Percentiles rank a stretch among this genome's conserved stretches.
phyloP scores from a whole-genome alignment of 2,113 vertebrate species.

The Odocoileus hemionus region DNA sequence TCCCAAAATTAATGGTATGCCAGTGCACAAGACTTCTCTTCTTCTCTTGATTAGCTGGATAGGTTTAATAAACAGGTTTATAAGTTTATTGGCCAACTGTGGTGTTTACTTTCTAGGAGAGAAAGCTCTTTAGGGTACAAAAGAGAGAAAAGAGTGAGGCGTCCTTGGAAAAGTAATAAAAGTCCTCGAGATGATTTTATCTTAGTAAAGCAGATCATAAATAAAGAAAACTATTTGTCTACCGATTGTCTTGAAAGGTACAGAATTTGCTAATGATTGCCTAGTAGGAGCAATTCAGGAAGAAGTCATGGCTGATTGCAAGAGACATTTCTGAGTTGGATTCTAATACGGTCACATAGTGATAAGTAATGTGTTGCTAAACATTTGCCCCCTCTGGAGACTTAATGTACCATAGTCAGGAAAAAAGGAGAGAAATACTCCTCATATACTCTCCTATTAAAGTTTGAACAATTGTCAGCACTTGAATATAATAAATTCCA shows the following conservation, averaged over 20 bases:
- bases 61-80: conserved; percentile 17
- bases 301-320: conserved; percentile 17
- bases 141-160: neutral
- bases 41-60: conserved; percentile 14
- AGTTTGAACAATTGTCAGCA: conserved; percentile 20
- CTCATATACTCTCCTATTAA: neutral
- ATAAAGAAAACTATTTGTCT: conserved; percentile 31
- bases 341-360: neutral
- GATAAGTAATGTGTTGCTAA: conserved; percentile 59
- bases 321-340: conserved; percentile 48
- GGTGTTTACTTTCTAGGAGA: conserved; percentile 36
- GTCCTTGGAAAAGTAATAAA: conserved; percentile 1
- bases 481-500: conserved; percentile 24
- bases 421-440: neutral
- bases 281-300: conserved; percentile 21
- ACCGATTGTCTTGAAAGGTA: conserved; percentile 1
- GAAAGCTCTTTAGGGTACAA: neutral
- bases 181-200: neutral
- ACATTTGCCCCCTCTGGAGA: conserved; percentile 58
- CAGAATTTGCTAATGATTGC: conserved; percentile 15
- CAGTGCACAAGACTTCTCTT: neutral
- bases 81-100: neutral
- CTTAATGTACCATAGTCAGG: conserved; percentile 53
- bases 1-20: conserved; percentile 62
- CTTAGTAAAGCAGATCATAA: neutral